These are phyloP conservation scores for Caenorhabditis sp. DNA, from an alignment of 2,888 invertebrate species.

Conservation along the genomic window DNA sequence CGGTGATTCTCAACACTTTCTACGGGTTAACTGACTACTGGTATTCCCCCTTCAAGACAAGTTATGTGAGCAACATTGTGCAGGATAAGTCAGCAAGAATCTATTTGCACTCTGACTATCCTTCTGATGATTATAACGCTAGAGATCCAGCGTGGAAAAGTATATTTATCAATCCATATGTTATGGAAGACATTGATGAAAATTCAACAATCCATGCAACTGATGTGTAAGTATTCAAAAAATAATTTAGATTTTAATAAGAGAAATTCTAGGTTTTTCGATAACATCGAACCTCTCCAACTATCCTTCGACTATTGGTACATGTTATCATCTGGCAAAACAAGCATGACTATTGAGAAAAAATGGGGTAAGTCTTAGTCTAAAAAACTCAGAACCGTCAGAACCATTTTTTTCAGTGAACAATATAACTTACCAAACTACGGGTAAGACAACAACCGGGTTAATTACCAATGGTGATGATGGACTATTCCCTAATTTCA, in stretches of 20 bases:
- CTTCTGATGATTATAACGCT: neutral
- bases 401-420: neutral
- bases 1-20: neutral
- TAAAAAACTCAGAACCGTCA: no score
- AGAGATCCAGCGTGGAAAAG: no score
- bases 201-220: neutral
- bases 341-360: conserved; percentile 4
- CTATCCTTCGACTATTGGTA: conserved; percentile 2
- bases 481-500: neutral
- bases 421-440: neutral
- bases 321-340: conserved; percentile 9
- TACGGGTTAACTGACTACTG: neutral
- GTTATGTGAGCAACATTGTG: neutral
- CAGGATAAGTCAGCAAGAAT: neutral
- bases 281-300: conserved; percentile 26
- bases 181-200: neutral
- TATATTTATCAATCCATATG: neutral
- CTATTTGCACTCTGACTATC: neutral
- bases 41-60: neutral
- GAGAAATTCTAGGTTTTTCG: conserved; percentile 2
- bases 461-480: conserved; percentile 9
- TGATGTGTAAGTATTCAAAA: no score
- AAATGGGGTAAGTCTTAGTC: conserved; percentile 6
- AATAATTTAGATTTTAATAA: no score
- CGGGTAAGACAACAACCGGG: conserved; percentile 20